Percentiles rank a stretch among this genome's conserved stretches.
Evolutionary conservation across 92 coral and sea anemone genomes (phyloP).

Genomic region (Epizoanthus scotinus): DNA sequence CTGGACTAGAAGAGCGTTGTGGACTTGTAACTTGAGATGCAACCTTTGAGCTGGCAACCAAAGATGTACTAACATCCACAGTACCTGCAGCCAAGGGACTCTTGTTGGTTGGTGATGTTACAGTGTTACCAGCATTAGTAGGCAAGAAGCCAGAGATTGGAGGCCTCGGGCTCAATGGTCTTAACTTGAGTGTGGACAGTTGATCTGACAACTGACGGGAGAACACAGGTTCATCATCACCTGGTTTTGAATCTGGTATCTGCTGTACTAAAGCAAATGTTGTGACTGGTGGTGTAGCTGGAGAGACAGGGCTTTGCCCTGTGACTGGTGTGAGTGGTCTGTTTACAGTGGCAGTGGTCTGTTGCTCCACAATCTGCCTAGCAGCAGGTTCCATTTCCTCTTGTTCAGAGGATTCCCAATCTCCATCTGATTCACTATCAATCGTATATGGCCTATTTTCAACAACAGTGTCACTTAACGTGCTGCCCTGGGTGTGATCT

Average conservation of each 20-base stretch:
- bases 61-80: slow-evolving; percentile 13
- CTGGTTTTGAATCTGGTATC: slow-evolving; percentile 14
- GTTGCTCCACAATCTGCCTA: neutral
- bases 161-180: slow-evolving; percentile 36
- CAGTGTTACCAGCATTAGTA: slow-evolving; percentile 5
- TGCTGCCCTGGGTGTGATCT: slow-evolving; percentile 27
- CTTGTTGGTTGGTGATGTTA: slow-evolving; percentile 35
- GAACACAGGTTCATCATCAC: slow-evolving; percentile 25
- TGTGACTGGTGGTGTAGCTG: slow-evolving; percentile 21
- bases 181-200: slow-evolving; percentile 19
- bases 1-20: slow-evolving; percentile 13
- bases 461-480: slow-evolving; percentile 23
- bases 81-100: slow-evolving; percentile 30
- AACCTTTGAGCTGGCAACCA: slow-evolving; percentile 5
- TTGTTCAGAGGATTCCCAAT: slow-evolving; percentile 16
- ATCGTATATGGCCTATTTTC: slow-evolving; percentile 13
- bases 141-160: neutral
- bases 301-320: slow-evolving; percentile 27
- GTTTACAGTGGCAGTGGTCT: neutral
- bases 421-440: slow-evolving; percentile 35
- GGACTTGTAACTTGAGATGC: slow-evolving; percentile 19
- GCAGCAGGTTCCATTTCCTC: slow-evolving; percentile 21
- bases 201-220: slow-evolving; percentile 35
- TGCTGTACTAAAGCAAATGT: slow-evolving; percentile 10
- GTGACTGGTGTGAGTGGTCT: slow-evolving; percentile 10